These are phyloP conservation scores for Takifugu rubripes DNA, from an alignment of 2,797 vertebrate species.

Conservation along the genomic window DNA sequence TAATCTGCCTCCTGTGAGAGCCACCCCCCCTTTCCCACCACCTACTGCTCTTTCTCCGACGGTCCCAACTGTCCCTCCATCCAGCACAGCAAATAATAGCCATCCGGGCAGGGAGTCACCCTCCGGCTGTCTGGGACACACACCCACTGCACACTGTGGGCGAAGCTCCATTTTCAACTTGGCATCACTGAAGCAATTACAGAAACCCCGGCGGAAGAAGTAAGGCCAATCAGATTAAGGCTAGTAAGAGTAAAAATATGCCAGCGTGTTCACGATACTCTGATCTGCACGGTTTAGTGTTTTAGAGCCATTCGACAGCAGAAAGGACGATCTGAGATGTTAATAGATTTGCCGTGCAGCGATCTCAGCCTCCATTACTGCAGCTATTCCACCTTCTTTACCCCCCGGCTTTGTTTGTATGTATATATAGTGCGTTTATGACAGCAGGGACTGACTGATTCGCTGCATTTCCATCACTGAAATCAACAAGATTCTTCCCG, in stretches of 20 bases:
- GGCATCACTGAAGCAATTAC: conserved; percentile 43
- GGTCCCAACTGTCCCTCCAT: conserved; percentile 52
- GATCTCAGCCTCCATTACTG: conserved; percentile 30
- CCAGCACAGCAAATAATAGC: conserved; percentile 74
- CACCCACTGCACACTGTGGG: conserved; percentile 70
- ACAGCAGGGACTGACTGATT: conserved; percentile 8
- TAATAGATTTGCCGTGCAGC: conserved; percentile 24
- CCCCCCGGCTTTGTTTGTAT: conserved; percentile 4
- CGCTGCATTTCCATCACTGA: conserved; percentile 23
- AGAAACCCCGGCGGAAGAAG: conserved; percentile 29
- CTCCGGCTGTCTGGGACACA: conserved; percentile 67
- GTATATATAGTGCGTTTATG: conserved; percentile 30
- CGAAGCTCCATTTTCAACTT: conserved; percentile 60
- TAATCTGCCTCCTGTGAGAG: conserved; percentile 48
- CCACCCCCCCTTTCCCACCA: conserved; percentile 3
- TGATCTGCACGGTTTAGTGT: neutral
- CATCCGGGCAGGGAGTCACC: conserved; percentile 67
- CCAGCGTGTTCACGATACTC: conserved; percentile 6
- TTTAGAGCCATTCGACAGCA: neutral
- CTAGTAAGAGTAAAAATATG: conserved; percentile 7
- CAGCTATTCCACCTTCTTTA: conserved; percentile 23
- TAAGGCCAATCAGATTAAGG: conserved; percentile 17
- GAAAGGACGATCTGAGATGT: conserved; percentile 4
- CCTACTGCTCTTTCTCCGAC: conserved; percentile 4
- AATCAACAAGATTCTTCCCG: conserved; percentile 31